Evolutionary conservation across 2,113 vertebrate genomes (phyloP).

Genomic region (Oncorhynchus mykiss): DNA sequence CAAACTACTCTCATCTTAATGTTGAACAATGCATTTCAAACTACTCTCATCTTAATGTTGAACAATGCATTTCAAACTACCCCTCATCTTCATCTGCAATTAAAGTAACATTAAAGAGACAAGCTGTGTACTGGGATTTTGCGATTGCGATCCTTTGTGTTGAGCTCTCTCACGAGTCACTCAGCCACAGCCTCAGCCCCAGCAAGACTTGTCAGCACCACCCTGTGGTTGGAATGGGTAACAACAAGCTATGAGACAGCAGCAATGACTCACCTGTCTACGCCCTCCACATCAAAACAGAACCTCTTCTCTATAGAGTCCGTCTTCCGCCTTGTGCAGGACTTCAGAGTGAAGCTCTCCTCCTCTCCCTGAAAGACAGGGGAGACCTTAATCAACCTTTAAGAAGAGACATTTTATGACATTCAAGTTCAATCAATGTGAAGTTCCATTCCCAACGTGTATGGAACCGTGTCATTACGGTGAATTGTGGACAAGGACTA

Average conservation of each 20-base stretch:
- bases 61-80: too few relatives aligned
- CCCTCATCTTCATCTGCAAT: too few relatives aligned
- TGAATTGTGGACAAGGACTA: neutral
- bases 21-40: too few relatives aligned
- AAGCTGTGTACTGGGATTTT: too few relatives aligned
- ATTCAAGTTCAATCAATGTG: too few relatives aligned
- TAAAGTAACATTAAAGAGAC: too few relatives aligned
- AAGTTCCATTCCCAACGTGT: too few relatives aligned
- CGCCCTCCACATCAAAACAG: conserved; percentile 94
- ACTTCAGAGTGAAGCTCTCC: conserved; percentile 88
- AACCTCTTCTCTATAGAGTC: conserved; percentile 98
- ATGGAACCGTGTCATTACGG: too few relatives aligned
- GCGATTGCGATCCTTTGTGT: neutral
- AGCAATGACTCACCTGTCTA: conserved; percentile 83
- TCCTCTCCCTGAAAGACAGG: conserved; percentile 83
- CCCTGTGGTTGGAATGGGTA: conserved; percentile 35
- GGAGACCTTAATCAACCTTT: neutral
- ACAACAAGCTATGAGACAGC: conserved; percentile 13
- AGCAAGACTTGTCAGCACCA: conserved; percentile 35
- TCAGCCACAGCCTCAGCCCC: neutral
- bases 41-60: too few relatives aligned
- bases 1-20: too few relatives aligned
- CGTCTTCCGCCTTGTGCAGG: conserved; percentile 91
- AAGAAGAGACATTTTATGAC: neutral
- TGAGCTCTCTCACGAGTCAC: neutral